These are phyloP conservation scores for Hemicordylus capensis DNA, from an alignment of 2,113 vertebrate genomes.

Conservation along the genomic window DNA sequence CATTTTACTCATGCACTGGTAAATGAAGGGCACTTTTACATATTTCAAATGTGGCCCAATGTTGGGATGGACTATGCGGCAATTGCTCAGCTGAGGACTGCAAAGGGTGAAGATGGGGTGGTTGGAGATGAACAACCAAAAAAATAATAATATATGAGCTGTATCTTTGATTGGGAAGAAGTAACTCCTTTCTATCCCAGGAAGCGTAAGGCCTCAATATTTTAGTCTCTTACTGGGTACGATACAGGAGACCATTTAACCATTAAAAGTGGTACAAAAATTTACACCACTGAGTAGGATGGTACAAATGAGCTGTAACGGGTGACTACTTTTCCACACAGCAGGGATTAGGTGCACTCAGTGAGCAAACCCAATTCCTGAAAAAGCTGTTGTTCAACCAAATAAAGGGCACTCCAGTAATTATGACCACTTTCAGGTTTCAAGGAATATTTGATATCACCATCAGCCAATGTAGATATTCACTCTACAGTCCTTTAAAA, in stretches of 20 bases:
- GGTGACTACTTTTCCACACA: no score
- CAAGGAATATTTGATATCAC: conserved; percentile 34
- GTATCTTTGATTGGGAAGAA: neutral
- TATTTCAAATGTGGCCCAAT: neutral
- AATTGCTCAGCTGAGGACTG: neutral
- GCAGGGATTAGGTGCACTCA: neutral
- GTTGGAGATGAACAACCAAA: neutral
- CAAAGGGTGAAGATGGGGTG: neutral
- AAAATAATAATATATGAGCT: no score
- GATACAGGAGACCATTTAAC: neutral
- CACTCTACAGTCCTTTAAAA: neutral
- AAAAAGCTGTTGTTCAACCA: neutral
- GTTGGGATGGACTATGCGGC: neutral
- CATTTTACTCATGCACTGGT: neutral
- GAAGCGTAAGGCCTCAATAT: neutral
- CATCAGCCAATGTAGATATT: conserved; percentile 27
- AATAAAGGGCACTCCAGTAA: conserved; percentile 9
- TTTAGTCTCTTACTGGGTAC: neutral
- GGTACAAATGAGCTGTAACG: neutral
- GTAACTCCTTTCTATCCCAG: neutral
- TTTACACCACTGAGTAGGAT: neutral
- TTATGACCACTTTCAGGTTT: conserved; percentile 21
- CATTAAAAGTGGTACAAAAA: neutral
- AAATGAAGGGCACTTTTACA: neutral
- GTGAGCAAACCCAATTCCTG: neutral